phyloP scores from a whole-genome alignment of 2,888 invertebrate genomes.

The Caenorhabditis becei region DNA sequence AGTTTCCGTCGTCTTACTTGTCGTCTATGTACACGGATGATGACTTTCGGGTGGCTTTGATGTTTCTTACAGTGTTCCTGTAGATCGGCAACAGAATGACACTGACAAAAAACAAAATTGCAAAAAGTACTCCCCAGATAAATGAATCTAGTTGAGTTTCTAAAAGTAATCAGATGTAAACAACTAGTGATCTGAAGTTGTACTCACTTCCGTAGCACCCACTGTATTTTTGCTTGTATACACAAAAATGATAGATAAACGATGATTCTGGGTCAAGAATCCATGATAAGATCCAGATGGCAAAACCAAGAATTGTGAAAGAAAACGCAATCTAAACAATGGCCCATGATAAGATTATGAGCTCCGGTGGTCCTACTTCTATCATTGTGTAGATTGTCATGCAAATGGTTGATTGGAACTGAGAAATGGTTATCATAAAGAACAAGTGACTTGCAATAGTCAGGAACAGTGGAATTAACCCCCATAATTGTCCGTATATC shows the following conservation, averaged over 20 bases:
- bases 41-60: slow-evolving; percentile 55
- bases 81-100: slow-evolving; percentile 43
- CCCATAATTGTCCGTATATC: slow-evolving; percentile 51
- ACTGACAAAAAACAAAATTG: slow-evolving; percentile 47
- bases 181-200: too few species aligned
- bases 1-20: slow-evolving; percentile 6
- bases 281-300: slow-evolving; percentile 50
- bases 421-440: slow-evolving; percentile 34
- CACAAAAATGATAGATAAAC: slow-evolving; percentile 39
- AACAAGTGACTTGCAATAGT: slow-evolving; percentile 47
- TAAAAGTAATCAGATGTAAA: slow-evolving; percentile 3
- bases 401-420: slow-evolving; percentile 33
- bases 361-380: slow-evolving; percentile 9
- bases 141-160: slow-evolving; percentile 43
- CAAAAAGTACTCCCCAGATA: slow-evolving; percentile 41
- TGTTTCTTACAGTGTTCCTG: slow-evolving; percentile 47
- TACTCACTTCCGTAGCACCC: slow-evolving; percentile 45
- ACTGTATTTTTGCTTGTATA: not conserved
- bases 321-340: slow-evolving; percentile 41
- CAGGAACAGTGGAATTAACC: slow-evolving; percentile 30
- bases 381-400: slow-evolving; percentile 38
- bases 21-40: slow-evolving; percentile 55
- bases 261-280: slow-evolving; percentile 40
- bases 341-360: not conserved
- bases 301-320: slow-evolving; percentile 48